Evolutionary conservation across 1,140 invertebrate species (phyloP).

Genomic region (Zaprionus vittiger): DNA sequence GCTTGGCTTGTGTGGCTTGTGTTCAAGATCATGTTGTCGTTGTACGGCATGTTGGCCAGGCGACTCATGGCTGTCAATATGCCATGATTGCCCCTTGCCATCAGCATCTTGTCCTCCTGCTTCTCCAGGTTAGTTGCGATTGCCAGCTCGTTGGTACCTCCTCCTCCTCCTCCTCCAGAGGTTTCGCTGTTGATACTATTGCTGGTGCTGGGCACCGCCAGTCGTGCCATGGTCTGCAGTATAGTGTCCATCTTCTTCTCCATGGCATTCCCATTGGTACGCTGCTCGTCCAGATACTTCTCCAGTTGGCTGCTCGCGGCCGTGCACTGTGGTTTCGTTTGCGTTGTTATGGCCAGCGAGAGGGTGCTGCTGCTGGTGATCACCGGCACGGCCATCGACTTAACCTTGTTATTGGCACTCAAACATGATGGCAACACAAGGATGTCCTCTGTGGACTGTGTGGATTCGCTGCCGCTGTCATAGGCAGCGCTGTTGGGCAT

Average conservation of each 20-base stretch:
- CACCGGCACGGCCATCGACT: not conserved
- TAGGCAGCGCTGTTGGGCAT: not conserved
- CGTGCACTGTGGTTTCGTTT: not conserved
- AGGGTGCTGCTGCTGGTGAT: not conserved
- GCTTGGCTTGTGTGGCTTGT: not conserved
- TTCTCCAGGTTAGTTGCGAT: not conserved
- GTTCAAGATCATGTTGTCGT: slow-evolving; percentile 10
- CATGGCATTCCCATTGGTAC: slow-evolving; percentile 28
- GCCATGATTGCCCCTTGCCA: slow-evolving; percentile 23
- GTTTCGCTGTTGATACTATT: not conserved
- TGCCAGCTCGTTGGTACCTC: too few relatives aligned
- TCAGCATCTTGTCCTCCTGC: slow-evolving; percentile 15
- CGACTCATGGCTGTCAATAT: slow-evolving; percentile 36
- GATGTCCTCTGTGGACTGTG: slow-evolving; percentile 17
- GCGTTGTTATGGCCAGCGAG: not conserved
- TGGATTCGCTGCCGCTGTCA: slow-evolving; percentile 33
- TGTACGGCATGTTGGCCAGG: not conserved
- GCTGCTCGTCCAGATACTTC: slow-evolving; percentile 35
- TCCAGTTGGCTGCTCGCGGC: slow-evolving; percentile 5
- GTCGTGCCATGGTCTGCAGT: slow-evolving; percentile 34
- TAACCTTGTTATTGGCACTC: not conserved
- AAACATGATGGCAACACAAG: not conserved
- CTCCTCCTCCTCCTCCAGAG: too few relatives aligned
- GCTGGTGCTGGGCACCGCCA: slow-evolving; percentile 1
- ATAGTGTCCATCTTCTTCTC: slow-evolving; percentile 53